A percentile compares a stretch with the other conserved stretches of the same genome.
phyloP scores from a whole-genome alignment of 2,888 invertebrate species.

The Nowickia ferox region DNA sequence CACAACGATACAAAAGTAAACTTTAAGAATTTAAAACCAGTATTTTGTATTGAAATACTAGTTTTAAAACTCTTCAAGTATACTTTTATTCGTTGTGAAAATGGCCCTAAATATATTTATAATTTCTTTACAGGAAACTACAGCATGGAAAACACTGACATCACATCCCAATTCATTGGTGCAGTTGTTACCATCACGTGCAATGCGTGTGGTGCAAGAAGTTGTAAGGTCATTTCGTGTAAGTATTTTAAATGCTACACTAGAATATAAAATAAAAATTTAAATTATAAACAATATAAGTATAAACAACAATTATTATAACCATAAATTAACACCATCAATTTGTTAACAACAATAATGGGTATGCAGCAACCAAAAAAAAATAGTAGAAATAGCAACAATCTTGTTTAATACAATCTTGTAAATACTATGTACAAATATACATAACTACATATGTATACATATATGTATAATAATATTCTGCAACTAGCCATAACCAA shows the following conservation, averaged over 20 bases:
- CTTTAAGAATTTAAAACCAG: too few relatives aligned
- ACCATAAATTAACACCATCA: conserved; percentile 25
- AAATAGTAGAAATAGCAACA: not conserved
- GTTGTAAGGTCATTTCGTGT: conserved; percentile 82
- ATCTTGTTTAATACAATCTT: not conserved
- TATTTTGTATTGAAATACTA: too few relatives aligned
- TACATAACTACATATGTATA: too few relatives aligned
- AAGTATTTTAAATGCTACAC: conserved; percentile 74
- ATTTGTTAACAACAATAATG: conserved; percentile 14
- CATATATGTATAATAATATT: not conserved
- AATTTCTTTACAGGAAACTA: conserved; percentile 80
- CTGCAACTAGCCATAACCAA: conserved; percentile 34
- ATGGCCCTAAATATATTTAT: too few relatives aligned
- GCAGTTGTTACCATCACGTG: conserved; percentile 81
- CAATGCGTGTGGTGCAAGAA: conserved; percentile 83
- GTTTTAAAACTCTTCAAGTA: too few relatives aligned
- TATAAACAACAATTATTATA: not conserved
- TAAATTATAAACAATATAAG: not conserved
- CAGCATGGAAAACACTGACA: conserved; percentile 83
- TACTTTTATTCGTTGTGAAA: too few relatives aligned
- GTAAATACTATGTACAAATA: too few relatives aligned
- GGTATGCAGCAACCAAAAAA: not conserved
- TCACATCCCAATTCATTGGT: conserved; percentile 83
- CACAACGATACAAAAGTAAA: too few relatives aligned
- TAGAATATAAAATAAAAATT: conserved; percentile 17